phyloP scores from a whole-genome alignment of 2,797 vertebrate species.

The Hyperoplus lanceolatus region DNA sequence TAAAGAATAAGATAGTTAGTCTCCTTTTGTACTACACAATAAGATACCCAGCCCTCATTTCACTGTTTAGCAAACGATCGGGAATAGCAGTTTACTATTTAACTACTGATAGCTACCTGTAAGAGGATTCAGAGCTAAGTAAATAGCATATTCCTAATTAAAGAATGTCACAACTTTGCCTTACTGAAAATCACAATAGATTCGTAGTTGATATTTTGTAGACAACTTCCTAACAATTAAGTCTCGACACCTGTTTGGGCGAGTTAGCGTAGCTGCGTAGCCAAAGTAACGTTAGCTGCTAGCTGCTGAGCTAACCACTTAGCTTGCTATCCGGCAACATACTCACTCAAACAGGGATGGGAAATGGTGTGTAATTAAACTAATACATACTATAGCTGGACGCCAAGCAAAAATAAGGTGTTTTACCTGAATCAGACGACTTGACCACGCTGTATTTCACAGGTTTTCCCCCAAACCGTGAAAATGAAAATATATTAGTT shows the following conservation, averaged over 20 bases:
- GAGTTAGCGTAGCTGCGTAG: constrained; percentile 37
- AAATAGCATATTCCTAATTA: neutral
- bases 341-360: constrained; percentile 14
- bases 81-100: neutral
- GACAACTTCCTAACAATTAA: constrained; percentile 7
- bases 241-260: constrained; percentile 61
- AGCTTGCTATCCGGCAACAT: constrained; percentile 34
- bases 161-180: accelerated
- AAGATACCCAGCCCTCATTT: constrained; percentile 14
- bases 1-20: neutral
- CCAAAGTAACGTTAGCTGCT: constrained; percentile 48
- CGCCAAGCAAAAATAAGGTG: neutral
- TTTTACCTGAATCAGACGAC: constrained; percentile 79
- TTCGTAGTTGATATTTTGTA: neutral
- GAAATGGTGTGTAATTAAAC: neutral
- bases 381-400: neutral
- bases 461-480: constrained; percentile 67
- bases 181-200: accelerated
- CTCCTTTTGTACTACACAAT: neutral
- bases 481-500: constrained; percentile 54
- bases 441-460: constrained; percentile 74
- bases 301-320: constrained; percentile 47
- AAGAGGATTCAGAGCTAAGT: neutral
- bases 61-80: neutral
- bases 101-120: constrained; percentile 1